phyloP scores from a whole-genome alignment of 2,113 vertebrate species.

The Struthio camelus region DNA sequence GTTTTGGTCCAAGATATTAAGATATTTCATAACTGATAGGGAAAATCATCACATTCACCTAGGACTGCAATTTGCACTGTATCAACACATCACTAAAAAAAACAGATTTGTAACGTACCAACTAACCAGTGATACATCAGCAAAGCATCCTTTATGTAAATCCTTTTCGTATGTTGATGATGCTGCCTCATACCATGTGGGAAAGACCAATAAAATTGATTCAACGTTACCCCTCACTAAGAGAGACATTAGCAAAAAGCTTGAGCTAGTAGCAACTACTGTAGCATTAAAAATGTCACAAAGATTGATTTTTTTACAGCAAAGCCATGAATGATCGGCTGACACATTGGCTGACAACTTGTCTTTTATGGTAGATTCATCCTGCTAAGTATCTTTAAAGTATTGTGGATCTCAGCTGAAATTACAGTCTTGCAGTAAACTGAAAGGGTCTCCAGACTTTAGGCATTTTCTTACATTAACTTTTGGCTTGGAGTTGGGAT shows the following conservation, averaged over 20 bases:
- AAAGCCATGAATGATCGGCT: background rate
- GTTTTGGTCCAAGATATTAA: background rate
- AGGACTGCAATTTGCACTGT: background rate
- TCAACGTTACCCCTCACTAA: background rate
- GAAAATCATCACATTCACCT: background rate
- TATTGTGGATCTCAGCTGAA: background rate
- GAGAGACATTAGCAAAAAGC: background rate
- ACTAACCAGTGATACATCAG: background rate
- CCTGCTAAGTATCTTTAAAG: background rate
- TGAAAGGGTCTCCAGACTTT: background rate
- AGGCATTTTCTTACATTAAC: background rate
- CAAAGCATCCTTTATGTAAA: background rate
- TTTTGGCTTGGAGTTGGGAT: background rate
- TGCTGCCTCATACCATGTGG: background rate
- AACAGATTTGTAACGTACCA: background rate
- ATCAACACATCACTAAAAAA: background rate
- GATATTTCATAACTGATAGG: background rate
- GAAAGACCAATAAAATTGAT: background rate
- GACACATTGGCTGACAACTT: background rate
- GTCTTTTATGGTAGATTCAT: background rate
- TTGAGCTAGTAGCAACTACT: background rate
- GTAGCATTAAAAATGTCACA: background rate
- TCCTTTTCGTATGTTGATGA: background rate
- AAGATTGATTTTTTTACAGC: background rate
- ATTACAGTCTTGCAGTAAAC: background rate